These are phyloP conservation scores for Spilarctia lutea DNA, from an alignment of 2,888 invertebrate genomes.

Conservation along the genomic window DNA sequence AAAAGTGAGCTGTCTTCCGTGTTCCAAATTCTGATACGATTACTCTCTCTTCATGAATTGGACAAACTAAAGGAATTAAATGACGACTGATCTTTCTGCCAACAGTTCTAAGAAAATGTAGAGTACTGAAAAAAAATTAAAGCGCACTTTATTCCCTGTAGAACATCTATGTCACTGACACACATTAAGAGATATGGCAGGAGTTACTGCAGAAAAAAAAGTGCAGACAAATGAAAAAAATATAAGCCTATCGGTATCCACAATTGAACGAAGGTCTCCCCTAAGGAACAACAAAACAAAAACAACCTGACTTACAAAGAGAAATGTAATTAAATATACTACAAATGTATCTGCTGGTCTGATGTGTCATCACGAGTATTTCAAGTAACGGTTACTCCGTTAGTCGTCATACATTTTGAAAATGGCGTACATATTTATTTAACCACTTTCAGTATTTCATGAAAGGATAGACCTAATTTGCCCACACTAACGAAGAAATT, in stretches of 20 bases:
- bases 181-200: conserved; percentile 7
- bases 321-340: background rate
- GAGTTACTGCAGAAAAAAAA: background rate
- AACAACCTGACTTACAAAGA: background rate
- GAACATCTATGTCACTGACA: conserved; percentile 8
- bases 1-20: conserved; percentile 52
- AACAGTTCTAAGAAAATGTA: conserved; percentile 21
- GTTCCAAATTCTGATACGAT: conserved; percentile 43
- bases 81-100: conserved; percentile 28
- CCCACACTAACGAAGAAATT: conserved; percentile 20
- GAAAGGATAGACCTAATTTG: conserved; percentile 24
- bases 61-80: conserved; percentile 17
- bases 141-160: background rate
- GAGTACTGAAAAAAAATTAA: background rate
- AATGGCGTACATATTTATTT: conserved; percentile 22
- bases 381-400: conserved; percentile 34
- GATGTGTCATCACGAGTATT: background rate
- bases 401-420: conserved; percentile 43
- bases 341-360: background rate
- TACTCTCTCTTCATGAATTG: conserved; percentile 35
- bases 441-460: conserved; percentile 22
- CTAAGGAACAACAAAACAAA: background rate
- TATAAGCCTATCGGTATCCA: background rate
- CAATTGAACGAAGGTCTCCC: no score
- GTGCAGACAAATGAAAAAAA: background rate